phyloP scores from a whole-genome alignment of 2,797 vertebrate genomes.

The Graptemys geographica region DNA sequence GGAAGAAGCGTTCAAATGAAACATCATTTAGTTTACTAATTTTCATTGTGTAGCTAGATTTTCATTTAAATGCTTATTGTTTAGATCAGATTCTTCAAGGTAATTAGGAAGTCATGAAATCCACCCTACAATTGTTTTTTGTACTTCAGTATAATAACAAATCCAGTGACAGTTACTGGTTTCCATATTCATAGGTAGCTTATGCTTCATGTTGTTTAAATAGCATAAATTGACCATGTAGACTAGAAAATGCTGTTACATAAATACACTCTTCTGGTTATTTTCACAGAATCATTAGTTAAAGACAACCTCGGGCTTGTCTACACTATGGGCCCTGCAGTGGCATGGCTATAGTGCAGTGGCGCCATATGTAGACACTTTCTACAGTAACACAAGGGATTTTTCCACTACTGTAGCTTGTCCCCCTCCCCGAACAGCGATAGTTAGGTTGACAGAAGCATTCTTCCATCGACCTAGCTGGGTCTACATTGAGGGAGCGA shows the following conservation, averaged over 20 bases:
- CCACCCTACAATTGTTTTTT: not conserved
- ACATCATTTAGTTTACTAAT: not conserved
- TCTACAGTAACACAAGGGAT: not conserved
- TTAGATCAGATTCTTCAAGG: not conserved
- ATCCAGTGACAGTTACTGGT: not conserved
- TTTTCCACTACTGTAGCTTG: not conserved
- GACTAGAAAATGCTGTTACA: not conserved
- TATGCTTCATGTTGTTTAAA: not conserved
- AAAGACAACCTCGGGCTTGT: not conserved
- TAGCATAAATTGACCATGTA: not conserved
- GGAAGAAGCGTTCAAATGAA: not conserved
- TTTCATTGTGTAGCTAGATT: not conserved
- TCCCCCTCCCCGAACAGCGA: too few relatives aligned
- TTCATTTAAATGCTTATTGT: not conserved
- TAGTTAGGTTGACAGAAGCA: too few relatives aligned
- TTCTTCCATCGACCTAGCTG: too few relatives aligned
- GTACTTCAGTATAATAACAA: not conserved
- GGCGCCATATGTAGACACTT: not conserved
- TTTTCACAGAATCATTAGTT: slow-evolving; percentile 5
- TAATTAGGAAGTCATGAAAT: not conserved
- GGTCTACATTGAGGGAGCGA: too few relatives aligned
- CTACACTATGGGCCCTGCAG: not conserved
- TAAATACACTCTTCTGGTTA: not conserved
- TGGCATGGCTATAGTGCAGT: not conserved
- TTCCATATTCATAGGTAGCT: not conserved